phyloP scores from a whole-genome alignment of 2,113 vertebrate genomes.

The Rhinolophus ferrumequinum region DNA sequence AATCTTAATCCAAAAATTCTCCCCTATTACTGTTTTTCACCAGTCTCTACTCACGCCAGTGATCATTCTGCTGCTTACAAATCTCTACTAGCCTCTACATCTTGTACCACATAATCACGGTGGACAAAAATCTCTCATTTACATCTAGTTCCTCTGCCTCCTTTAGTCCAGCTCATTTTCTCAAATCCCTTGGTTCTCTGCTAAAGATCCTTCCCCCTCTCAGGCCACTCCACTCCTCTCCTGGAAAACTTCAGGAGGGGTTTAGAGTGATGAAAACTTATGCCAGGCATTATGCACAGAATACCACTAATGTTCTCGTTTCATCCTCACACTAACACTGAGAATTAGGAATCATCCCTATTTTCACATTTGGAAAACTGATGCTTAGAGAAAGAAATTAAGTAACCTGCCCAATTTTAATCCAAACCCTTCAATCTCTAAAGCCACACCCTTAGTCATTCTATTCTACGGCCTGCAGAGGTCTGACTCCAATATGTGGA shows the following conservation, averaged over 20 bases:
- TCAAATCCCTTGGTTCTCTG: not conserved
- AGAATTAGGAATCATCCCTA: not conserved
- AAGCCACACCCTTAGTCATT: not conserved
- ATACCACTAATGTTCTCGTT: not conserved
- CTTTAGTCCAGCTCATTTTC: not conserved
- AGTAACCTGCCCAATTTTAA: constrained; percentile 37
- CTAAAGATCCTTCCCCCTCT: not conserved
- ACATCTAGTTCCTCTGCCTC: not conserved
- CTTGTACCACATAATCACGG: not conserved
- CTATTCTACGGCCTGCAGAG: not conserved
- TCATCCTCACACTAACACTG: not conserved
- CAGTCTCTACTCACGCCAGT: not conserved
- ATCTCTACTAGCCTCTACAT: not conserved
- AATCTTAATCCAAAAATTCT: constrained; percentile 22
- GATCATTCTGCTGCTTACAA: constrained; percentile 10
- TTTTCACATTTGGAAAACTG: constrained; percentile 30
- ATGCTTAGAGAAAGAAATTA: constrained; percentile 51
- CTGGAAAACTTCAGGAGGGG: not conserved
- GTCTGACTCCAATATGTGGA: not conserved
- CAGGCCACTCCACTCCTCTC: not conserved
- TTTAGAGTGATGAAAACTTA: not conserved
- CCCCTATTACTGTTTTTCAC: constrained; percentile 6
- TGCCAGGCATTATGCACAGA: not conserved
- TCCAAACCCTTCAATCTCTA: constrained; percentile 29
- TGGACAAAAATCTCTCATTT: constrained; percentile 6